Evolutionary conservation across 2,113 vertebrate species (phyloP).

Genomic region (Larimichthys crocea): DNA sequence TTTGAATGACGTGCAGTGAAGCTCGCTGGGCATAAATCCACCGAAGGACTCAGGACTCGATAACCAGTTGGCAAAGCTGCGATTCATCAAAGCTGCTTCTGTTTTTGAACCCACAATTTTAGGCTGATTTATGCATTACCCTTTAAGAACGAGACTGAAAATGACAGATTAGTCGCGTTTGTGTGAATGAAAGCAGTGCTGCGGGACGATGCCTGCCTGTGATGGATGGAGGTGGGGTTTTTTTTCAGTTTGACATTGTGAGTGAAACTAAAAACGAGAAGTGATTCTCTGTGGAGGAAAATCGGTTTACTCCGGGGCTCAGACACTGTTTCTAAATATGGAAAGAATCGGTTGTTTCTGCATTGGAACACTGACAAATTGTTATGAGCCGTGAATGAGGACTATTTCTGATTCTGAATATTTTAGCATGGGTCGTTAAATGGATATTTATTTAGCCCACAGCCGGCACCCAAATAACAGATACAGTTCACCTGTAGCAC

Average conservation of each 20-base stretch:
- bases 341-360: background rate
- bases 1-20: background rate
- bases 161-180: background rate
- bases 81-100: background rate
- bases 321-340: background rate
- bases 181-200: constrained; percentile 3
- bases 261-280: background rate
- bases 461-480: background rate
- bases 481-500: constrained; percentile 20
- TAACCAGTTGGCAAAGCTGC: background rate
- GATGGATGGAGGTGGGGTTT: constrained; percentile 19
- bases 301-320: background rate
- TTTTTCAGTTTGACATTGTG: background rate
- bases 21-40: background rate
- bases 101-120: background rate
- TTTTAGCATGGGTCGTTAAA: background rate
- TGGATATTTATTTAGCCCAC: background rate
- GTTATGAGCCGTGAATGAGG: background rate
- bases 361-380: background rate
- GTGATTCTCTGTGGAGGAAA: background rate
- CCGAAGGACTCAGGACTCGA: background rate
- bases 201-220: background rate
- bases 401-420: background rate
- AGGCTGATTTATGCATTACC: too few relatives aligned
- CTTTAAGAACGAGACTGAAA: background rate